Evolutionary conservation across 2,888 invertebrate species (phyloP).

Genomic region (Nymphalis urticae): DNA sequence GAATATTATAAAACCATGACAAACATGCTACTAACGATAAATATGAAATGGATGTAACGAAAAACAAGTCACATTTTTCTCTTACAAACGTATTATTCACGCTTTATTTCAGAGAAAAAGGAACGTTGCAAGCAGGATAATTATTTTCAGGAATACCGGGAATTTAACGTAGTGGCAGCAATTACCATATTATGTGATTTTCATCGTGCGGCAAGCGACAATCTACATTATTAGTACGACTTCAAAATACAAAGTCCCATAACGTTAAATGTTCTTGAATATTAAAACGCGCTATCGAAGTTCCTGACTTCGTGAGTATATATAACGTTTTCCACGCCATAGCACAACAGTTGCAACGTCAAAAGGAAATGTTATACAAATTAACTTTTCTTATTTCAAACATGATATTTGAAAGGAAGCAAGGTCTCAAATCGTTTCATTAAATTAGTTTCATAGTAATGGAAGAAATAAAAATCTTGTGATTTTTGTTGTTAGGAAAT

Average conservation of each 20-base stretch:
- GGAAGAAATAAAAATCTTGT: background rate
- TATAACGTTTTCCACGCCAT: constrained; percentile 16
- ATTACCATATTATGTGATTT: constrained; percentile 37
- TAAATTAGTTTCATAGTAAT: constrained; percentile 3
- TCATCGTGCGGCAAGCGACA: constrained; percentile 25
- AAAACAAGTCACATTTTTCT: constrained; percentile 17
- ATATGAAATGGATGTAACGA: background rate
- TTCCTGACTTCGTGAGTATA: constrained; percentile 17
- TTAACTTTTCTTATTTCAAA: constrained; percentile 13
- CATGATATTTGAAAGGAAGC: constrained; percentile 2
- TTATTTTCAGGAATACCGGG: constrained; percentile 37
- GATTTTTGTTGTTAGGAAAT: background rate
- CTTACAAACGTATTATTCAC: constrained; percentile 27
- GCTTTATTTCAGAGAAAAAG: constrained; percentile 25
- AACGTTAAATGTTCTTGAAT: constrained; percentile 15
- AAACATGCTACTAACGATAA: background rate
- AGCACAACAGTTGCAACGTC: constrained; percentile 5
- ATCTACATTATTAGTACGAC: constrained; percentile 20
- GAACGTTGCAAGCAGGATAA: constrained; percentile 31
- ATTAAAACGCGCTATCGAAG: constrained; percentile 29
- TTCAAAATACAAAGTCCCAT: constrained; percentile 26
- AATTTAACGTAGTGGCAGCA: constrained; percentile 34
- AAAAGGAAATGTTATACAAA: constrained; percentile 15
- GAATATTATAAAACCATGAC: background rate
- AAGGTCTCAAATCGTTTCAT: background rate